Evolutionary conservation across 2,797 vertebrate species (phyloP), one percentile per base, ranked within the genome.

Genomic region (Calcarius lapponicus): DNA sequence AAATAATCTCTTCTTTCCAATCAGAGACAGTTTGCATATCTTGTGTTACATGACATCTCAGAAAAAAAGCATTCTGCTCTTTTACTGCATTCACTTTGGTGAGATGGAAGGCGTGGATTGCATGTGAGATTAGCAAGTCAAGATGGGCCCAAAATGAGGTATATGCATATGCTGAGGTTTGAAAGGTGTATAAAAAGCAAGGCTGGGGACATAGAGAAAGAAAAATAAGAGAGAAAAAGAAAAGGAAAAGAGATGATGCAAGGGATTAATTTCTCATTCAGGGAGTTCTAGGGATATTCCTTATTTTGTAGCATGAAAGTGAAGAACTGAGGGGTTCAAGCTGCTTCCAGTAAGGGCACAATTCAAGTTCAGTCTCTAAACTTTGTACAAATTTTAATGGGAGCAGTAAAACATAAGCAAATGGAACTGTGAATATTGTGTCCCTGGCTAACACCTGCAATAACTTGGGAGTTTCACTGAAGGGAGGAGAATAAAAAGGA

Each of bases 1-100:
- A 97, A 95, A 92, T 95, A 95, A 92, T 84, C 67, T 95, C 84
- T 40, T 67, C 86, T 94, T 89, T 74, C 94, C 81, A 86, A 93
- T 93, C 94, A 86, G 56, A 91, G 90, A 70, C 47, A 85, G 95
- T 96, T 94, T 96, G 91, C 76, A 74, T 92, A 90, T 89, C 84
- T 93, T 86, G 87, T 93, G 88, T 88, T 95, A 70, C 75, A 89
- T 69, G 94, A 70, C 91, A 93, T 66, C 88, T 80, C 70, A 80
- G 75, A 79, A 67, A 90, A 92, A 93, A 79, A n/a, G 20, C 67
- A 48, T 94, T 83, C 88, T 93, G 85, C 81, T 97, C 90, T 88
- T 90, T 84, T 75, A 48, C 60, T 11, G 7, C 40, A 4, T 38
- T 88, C 45, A 9, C 36, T 88, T 60, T 85, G 26, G 58, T 67